Evolutionary conservation across 2,113 vertebrate species (phyloP).

Genomic region (Alaudala cheleensis): DNA sequence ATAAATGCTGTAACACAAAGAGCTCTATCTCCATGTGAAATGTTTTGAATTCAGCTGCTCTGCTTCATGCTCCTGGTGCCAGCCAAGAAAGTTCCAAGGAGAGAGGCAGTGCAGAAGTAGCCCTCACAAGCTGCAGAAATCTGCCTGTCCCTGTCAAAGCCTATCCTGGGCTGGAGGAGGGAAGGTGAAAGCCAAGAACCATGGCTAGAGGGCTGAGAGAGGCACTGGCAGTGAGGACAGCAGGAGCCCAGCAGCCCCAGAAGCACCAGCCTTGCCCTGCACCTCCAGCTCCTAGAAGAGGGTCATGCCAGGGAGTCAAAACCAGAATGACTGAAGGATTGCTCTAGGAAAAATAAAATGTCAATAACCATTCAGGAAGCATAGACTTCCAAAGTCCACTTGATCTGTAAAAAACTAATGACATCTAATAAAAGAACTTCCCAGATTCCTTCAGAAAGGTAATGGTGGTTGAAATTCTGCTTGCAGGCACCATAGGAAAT

Average conservation of each 20-base stretch:
- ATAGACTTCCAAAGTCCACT: neutral
- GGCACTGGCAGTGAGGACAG: neutral
- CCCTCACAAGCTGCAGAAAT: neutral
- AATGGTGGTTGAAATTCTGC: neutral
- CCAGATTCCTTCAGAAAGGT: neutral
- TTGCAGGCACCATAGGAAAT: neutral
- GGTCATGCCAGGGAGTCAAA: neutral
- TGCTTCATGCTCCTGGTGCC: neutral
- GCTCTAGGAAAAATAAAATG: neutral
- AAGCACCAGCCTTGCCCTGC: too few species aligned
- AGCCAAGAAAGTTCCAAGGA: neutral
- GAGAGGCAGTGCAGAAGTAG: neutral
- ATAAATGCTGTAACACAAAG: neutral
- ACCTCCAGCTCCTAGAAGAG: neutral
- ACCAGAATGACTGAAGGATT: neutral
- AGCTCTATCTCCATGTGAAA: neutral
- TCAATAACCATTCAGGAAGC: neutral
- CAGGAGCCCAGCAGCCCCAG: neutral
- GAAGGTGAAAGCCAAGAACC: neutral
- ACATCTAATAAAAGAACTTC: neutral
- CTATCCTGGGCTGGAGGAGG: rapidly evolving
- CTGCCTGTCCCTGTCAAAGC: neutral
- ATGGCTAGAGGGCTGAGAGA: neutral
- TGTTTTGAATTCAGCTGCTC: neutral
- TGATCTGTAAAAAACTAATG: neutral